phyloP scores from a whole-genome alignment of 2,113 vertebrate genomes.

The Tringa solitaria region DNA sequence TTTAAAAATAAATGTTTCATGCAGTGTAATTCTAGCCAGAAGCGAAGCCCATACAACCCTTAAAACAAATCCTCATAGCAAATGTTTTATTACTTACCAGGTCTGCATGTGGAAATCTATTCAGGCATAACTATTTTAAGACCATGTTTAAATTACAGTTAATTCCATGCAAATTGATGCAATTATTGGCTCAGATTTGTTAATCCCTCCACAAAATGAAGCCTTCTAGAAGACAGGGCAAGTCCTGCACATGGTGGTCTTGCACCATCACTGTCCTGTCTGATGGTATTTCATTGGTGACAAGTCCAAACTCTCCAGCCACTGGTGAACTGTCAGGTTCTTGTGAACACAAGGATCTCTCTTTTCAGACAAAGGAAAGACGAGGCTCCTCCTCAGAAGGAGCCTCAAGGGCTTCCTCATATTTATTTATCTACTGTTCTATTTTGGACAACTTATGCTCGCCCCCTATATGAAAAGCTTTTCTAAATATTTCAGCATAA shows the following conservation, averaged over 20 bases:
- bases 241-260: not conserved
- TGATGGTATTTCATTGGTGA: not conserved
- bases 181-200: not conserved
- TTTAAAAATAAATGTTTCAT: slow-evolving; percentile 2
- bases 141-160: slow-evolving; percentile 10
- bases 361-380: not conserved
- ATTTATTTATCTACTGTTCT: not conserved
- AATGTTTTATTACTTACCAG: not conserved
- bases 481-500: not conserved
- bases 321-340: not conserved
- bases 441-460: not conserved
- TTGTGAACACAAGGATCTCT: not conserved
- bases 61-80: slow-evolving; percentile 6
- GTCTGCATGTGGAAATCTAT: not conserved
- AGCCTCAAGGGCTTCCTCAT: not conserved
- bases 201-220: not conserved
- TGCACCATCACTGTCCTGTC: not conserved
- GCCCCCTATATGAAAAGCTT: not conserved
- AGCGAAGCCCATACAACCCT: not conserved
- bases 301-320: not conserved
- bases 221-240: not conserved
- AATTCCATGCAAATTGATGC: slow-evolving; percentile 6
- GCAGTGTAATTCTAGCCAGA: slow-evolving; percentile 8
- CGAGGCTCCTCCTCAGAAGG: no score
- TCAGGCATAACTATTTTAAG: slow-evolving; percentile 10